These are phyloP conservation scores for Onthophagus taurus DNA, from an alignment of 1,140 invertebrate species.

Conservation along the genomic window DNA sequence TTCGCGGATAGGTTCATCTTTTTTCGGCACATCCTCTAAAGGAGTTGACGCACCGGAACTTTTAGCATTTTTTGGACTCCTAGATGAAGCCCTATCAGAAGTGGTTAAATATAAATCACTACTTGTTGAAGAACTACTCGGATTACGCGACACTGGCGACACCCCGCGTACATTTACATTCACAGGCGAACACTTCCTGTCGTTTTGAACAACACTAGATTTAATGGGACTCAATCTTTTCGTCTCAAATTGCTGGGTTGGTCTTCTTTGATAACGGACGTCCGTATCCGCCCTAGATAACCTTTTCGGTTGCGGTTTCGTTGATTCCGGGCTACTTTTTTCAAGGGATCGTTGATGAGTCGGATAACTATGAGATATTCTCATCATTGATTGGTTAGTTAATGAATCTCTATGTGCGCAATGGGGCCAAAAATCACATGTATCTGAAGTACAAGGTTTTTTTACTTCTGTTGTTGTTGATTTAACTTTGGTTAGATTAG, in stretches of 20 bases:
- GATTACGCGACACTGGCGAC: slow-evolving; percentile 33
- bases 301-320: slow-evolving; percentile 16
- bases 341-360: slow-evolving; percentile 38
- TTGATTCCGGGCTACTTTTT: slow-evolving; percentile 19
- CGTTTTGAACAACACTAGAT: slow-evolving; percentile 19
- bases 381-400: slow-evolving; percentile 35
- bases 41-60: slow-evolving; percentile 45
- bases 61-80: slow-evolving; percentile 41
- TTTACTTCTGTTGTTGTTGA: slow-evolving; percentile 30
- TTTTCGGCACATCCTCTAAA: slow-evolving; percentile 37
- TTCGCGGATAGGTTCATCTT: slow-evolving; percentile 33
- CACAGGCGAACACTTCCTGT: slow-evolving; percentile 38
- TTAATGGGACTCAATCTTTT: slow-evolving; percentile 23
- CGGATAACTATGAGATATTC: slow-evolving; percentile 48
- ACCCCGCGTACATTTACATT: slow-evolving; percentile 25
- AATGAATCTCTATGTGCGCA: slow-evolving; percentile 42
- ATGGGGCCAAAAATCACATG: slow-evolving; percentile 49
- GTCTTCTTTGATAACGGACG: neutral
- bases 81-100: slow-evolving; percentile 42
- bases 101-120: slow-evolving; percentile 48
- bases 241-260: slow-evolving; percentile 4
- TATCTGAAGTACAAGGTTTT: slow-evolving; percentile 41
- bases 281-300: slow-evolving; percentile 18
- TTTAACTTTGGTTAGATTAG: slow-evolving; percentile 30
- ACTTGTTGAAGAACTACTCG: slow-evolving; percentile 43